phyloP scores from a whole-genome alignment of 2,888 invertebrate species.

The Zaprionus bogoriensis region DNA sequence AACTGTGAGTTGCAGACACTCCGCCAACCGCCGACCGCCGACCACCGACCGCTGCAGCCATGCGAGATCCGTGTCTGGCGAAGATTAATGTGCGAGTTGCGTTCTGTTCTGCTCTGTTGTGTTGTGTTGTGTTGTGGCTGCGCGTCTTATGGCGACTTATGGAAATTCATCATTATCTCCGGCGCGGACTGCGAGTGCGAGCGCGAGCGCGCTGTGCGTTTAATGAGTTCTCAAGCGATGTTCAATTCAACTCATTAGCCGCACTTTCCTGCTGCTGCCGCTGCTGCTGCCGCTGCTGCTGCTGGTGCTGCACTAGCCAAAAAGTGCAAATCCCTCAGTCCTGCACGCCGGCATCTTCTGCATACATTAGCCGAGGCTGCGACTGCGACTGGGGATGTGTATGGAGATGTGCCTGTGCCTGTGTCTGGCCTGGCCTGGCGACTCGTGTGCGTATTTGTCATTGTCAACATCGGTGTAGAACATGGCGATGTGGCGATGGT shows the following conservation, averaged over 20 bases:
- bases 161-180: conserved; percentile 80
- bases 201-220: conserved; percentile 51
- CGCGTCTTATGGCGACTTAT: conserved; percentile 75
- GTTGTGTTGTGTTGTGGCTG: conserved; percentile 28
- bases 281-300: no score
- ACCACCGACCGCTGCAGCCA: conserved; percentile 27
- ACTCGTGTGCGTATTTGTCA: conserved; percentile 81
- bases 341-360: conserved; percentile 43
- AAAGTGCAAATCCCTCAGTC: conserved; percentile 56
- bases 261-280: conserved; percentile 73
- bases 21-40: conserved; percentile 7
- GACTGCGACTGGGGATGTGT: background rate
- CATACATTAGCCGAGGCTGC: conserved; percentile 52
- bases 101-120: conserved; percentile 57
- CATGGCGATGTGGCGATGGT: conserved; percentile 45
- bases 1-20: conserved; percentile 41
- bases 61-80: conserved; percentile 56
- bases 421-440: conserved; percentile 8
- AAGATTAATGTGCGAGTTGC: conserved; percentile 80
- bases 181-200: background rate
- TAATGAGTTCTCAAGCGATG: conserved; percentile 79
- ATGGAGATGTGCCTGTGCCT: conserved; percentile 3
- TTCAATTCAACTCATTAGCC: conserved; percentile 76
- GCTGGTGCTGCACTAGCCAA: conserved; percentile 60
- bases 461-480: conserved; percentile 82